These are phyloP conservation scores for Cepaea nemoralis DNA, from an alignment of 1,140 invertebrate genomes.

Conservation along the genomic window DNA sequence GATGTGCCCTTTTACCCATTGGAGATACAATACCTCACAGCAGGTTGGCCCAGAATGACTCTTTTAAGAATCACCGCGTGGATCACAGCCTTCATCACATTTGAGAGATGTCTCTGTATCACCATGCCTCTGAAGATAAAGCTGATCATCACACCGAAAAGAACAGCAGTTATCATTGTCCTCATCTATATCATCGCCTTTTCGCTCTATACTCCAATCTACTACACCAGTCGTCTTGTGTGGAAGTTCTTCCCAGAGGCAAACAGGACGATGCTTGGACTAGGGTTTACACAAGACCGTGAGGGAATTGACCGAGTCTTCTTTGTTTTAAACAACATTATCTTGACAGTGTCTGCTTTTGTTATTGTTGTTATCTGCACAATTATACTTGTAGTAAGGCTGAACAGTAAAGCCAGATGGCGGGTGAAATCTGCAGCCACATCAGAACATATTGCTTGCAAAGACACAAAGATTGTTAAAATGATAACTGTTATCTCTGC, in stretches of 20 bases:
- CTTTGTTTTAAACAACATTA: neutral
- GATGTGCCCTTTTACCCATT: neutral
- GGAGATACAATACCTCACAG: neutral
- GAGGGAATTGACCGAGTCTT: neutral
- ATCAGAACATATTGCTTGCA: neutral
- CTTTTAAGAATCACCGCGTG: neutral
- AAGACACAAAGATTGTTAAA: neutral
- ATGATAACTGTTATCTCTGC: neutral
- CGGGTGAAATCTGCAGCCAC: neutral
- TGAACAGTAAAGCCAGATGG: constrained; percentile 2
- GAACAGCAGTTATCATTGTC: neutral
- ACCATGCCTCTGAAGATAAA: neutral
- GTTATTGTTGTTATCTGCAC: constrained; percentile 3
- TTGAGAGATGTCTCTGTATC: neutral
- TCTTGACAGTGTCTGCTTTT: neutral
- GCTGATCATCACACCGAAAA: neutral
- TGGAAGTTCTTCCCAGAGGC: neutral
- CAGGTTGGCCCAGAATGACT: neutral
- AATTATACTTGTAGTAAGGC: neutral
- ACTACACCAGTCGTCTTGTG: neutral
- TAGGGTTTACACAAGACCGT: neutral
- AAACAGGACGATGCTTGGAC: neutral
- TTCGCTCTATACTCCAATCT: neutral
- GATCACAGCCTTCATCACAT: constrained; percentile 9
- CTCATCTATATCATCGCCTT: neutral